Evolutionary conservation across 2,113 vertebrate genomes (phyloP).

Genomic region (Fregata magnificens): DNA sequence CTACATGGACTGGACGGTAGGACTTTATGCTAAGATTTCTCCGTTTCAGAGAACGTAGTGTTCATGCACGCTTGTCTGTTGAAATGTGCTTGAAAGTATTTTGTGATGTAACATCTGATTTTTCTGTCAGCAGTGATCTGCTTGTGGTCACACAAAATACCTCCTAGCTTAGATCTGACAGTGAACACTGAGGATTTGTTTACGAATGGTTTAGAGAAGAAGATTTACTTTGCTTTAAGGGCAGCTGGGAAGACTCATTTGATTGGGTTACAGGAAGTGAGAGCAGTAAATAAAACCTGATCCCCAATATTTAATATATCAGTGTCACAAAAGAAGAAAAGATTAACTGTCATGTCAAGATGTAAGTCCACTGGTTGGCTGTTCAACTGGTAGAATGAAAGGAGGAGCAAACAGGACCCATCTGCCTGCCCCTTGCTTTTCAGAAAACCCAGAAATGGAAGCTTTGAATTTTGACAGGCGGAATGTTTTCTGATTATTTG

Average conservation of each 20-base stretch:
- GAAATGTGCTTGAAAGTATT: neutral
- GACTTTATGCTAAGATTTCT: neutral
- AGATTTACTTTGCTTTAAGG: conserved; percentile 30
- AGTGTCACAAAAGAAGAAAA: neutral
- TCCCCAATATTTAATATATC: conserved; percentile 28
- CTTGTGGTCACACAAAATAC: conserved; percentile 7
- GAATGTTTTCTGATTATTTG: neutral
- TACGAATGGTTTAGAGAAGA: neutral
- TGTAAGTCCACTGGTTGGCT: neutral
- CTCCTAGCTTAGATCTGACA: conserved; percentile 31
- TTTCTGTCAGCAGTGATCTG: neutral
- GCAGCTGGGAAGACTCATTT: conserved; percentile 6
- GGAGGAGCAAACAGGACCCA: neutral
- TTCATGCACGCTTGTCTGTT: neutral
- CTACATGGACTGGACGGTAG: neutral
- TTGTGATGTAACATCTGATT: neutral
- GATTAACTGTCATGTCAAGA: neutral
- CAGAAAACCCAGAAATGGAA: neutral
- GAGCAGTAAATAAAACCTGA: conserved; percentile 31
- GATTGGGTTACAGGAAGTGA: conserved; percentile 7
- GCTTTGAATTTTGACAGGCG: neutral
- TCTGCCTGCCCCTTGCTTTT: neutral
- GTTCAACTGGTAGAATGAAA: neutral
- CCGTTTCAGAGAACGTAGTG: neutral
- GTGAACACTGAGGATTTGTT: conserved; percentile 25